Evolutionary conservation across 35 echinoderm and acorn worm genomes (phyloP), one percentile per base, ranked within the genome.

Genomic region (Amphiura filiformis): DNA sequence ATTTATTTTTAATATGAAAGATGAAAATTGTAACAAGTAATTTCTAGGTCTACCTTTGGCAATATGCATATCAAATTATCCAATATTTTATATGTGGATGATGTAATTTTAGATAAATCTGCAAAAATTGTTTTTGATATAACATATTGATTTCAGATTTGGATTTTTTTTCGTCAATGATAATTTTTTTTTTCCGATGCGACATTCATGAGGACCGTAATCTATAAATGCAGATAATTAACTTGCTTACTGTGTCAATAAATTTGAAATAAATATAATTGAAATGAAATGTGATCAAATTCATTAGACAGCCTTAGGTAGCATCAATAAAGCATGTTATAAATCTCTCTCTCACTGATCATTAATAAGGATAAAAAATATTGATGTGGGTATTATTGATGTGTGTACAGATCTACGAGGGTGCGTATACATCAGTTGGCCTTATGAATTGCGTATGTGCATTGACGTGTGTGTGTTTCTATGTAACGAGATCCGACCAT

Each of bases 391-490:
- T 70, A 70, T 7, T 70, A 70, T 70, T 70, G 61, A 70, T 70
- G 61, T 70, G 61, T 70, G 26, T 70, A 70, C 61, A 30, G 61
- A 70, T 70, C 61, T 70, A 23, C 26, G 61, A 70, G 61, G 61
- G 61, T 26, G 28, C 61, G 61, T 70, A 70, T 70, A 70, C 61
- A 15, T 70, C 61, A n/a, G 61, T 20, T 18, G 61, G 17, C 61
- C 61, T 70, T 70, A 70, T 70, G 61, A 70, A 70, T 70, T 30
- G 61, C 61, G 61, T 70, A 70, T 70, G 61, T 70, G 61, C 61
- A 70, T 70, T 70, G 61, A 70, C 61, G 61, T 70, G 61, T 70
- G 61, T 70, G 61, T 70, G 61, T 70, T 70, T 70, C 61, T 70
- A 70, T 70, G 61, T 70, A 70, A 70, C 61, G 61, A 70, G 61